Evolutionary conservation across 2,113 vertebrate species (phyloP).

Genomic region (Falcunculus frontatus): DNA sequence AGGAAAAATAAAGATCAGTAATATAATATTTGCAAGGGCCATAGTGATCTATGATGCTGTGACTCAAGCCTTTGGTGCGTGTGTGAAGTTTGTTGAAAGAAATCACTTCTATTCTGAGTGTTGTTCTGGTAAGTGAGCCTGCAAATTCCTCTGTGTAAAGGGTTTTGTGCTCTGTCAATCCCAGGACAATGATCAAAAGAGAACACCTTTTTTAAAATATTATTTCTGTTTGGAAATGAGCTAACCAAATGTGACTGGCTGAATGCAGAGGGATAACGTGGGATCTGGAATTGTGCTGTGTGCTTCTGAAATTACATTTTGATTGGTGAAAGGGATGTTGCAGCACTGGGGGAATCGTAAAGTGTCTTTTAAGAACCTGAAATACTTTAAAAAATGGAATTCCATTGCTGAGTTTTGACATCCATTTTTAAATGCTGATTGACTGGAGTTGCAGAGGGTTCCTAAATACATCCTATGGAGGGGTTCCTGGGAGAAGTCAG

Average conservation of each 20-base stretch:
- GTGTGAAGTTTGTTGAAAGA: neutral
- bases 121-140: neutral
- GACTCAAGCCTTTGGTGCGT: neutral
- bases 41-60: neutral
- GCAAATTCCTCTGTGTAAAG: neutral
- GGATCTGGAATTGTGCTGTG: neutral
- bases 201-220: neutral
- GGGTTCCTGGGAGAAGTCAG: neutral
- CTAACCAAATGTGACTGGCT: neutral
- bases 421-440: neutral
- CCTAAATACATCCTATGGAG: neutral
- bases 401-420: neutral
- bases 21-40: neutral
- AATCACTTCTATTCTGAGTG: neutral
- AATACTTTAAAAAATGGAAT: neutral
- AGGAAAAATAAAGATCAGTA: neutral
- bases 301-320: neutral
- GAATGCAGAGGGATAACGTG: accelerated
- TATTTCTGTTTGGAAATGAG: neutral
- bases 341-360: neutral
- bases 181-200: neutral
- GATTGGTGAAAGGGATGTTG: neutral
- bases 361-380: neutral
- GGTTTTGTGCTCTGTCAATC: neutral
- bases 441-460: neutral